A percentile compares a stretch with the other conserved stretches of the same genome.
Conservation (phyloP, 2,888 invertebrate genomes). For the Aromia moschata region DNA sequence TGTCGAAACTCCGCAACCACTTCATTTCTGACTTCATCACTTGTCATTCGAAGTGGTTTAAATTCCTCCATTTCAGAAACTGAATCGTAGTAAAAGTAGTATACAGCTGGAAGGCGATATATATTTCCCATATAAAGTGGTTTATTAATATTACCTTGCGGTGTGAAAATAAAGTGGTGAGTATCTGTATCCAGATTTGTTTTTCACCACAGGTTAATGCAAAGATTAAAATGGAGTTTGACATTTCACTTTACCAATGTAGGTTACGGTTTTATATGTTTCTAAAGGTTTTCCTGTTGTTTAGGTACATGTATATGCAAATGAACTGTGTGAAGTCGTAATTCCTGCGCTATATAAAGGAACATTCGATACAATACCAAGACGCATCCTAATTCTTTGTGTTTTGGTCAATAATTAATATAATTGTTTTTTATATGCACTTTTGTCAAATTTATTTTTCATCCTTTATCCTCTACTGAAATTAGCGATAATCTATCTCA, state of each 20-base stretch:
- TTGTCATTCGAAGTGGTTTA: too few species aligned
- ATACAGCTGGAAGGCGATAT: constrained; percentile 9
- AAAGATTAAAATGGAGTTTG: constrained; percentile 5
- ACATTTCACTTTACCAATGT: constrained; percentile 11
- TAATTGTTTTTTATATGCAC: constrained; percentile 8
- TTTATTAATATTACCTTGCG: not conserved
- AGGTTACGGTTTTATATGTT: constrained; percentile 16
- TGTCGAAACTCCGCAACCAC: too few species aligned
- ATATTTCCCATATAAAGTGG: not conserved
- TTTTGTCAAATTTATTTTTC: constrained; percentile 23
- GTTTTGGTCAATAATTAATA: not conserved
- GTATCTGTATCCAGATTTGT: not conserved
- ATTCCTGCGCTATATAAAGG: too few species aligned
- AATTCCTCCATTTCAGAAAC: constrained; percentile 14
- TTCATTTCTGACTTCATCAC: too few species aligned
- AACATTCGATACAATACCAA: too few species aligned
- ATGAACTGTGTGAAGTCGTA: too few species aligned
- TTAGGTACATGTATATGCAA: too few species aligned
- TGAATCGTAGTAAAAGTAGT: too few species aligned
- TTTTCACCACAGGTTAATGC: not conserved
- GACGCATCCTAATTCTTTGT: not conserved
- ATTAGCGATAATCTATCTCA: not conserved
- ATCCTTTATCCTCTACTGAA: constrained; percentile 12
- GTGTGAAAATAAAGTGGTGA: not conserved
- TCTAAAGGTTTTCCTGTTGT: not conserved